Evolutionary conservation across 2,113 vertebrate genomes (phyloP).

Genomic region (Sebastes fasciatus): DNA sequence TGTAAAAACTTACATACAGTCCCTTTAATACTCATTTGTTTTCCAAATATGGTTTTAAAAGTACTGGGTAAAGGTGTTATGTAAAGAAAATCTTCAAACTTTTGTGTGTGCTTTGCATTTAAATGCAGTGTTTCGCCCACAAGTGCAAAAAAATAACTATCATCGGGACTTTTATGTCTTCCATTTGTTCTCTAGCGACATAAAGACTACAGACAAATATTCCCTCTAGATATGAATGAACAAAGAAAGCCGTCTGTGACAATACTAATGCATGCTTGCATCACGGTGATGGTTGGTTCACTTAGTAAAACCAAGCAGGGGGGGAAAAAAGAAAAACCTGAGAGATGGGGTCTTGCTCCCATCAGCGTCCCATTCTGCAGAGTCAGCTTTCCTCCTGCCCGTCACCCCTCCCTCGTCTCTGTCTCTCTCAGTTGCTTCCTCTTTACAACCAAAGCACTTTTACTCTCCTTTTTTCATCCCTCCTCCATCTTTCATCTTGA

Average conservation of each 20-base stretch:
- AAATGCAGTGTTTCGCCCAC: not conserved
- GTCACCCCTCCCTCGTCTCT: constrained; percentile 35
- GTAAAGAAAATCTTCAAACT: not conserved
- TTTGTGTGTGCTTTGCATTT: not conserved
- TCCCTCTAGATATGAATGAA: constrained; percentile 14
- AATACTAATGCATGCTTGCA: constrained; percentile 2
- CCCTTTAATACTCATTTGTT: too few relatives aligned
- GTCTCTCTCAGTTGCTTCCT: constrained; percentile 45
- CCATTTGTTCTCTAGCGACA: too few relatives aligned
- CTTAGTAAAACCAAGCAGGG: constrained; percentile 35
- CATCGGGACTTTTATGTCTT: not conserved
- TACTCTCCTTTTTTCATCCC: constrained; percentile 33
- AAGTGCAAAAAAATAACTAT: not conserved
- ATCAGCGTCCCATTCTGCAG: constrained; percentile 68
- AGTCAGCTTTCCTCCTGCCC: constrained; percentile 70
- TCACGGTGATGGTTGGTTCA: constrained; percentile 12
- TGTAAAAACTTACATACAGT: too few relatives aligned
- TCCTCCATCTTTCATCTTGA: constrained; percentile 47
- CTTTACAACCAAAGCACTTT: constrained; percentile 63
- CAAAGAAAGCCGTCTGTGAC: not conserved
- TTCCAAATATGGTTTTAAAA: too few relatives aligned
- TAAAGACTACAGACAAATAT: constrained; percentile 15
- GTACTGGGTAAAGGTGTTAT: too few relatives aligned
- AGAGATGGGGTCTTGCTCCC: constrained; percentile 68
- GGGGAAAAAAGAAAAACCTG: not conserved